phyloP scores from a whole-genome alignment of 2,888 invertebrate species.

The Drosophila phalerata region DNA sequence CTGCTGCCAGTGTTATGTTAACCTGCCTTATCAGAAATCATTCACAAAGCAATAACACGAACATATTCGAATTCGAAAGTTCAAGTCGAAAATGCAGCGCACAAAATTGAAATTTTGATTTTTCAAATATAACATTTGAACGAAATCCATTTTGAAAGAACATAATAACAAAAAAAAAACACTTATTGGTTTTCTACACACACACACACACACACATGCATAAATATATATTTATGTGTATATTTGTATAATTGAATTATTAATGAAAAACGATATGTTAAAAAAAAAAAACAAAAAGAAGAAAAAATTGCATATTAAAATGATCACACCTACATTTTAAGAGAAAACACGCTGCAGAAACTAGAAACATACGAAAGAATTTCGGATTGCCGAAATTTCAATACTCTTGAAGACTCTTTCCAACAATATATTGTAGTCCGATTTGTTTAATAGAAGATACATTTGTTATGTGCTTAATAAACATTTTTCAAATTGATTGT shows the following conservation, averaged over 20 bases:
- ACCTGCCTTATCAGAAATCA: conserved; percentile 24
- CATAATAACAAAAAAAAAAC: neutral
- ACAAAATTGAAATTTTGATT: conserved; percentile 12
- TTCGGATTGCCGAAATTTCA: conserved; percentile 32
- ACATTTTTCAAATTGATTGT: conserved; percentile 31
- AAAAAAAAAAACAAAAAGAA: conserved; percentile 3
- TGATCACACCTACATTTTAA: conserved; percentile 29
- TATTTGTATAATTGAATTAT: conserved; percentile 32
- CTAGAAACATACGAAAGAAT: conserved; percentile 7
- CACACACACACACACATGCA: neutral
- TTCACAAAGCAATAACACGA: conserved; percentile 35
- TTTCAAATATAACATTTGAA: conserved; percentile 7
- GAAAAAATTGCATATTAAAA: conserved; percentile 7
- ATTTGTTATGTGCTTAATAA: neutral
- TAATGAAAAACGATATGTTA: conserved; percentile 29
- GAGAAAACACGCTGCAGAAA: conserved; percentile 28
- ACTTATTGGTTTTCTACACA: conserved; percentile 31
- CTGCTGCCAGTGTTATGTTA: conserved; percentile 24
- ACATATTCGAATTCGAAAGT: conserved; percentile 2
- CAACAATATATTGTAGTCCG: conserved; percentile 13
- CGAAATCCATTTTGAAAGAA: neutral
- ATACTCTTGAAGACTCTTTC: conserved; percentile 35
- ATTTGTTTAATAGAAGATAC: neutral
- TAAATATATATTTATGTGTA: conserved; percentile 24
- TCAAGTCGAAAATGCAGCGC: conserved; percentile 6